These are phyloP conservation scores for Liolophura sinensis DNA, from an alignment of 1,140 invertebrate genomes.

Conservation along the genomic window DNA sequence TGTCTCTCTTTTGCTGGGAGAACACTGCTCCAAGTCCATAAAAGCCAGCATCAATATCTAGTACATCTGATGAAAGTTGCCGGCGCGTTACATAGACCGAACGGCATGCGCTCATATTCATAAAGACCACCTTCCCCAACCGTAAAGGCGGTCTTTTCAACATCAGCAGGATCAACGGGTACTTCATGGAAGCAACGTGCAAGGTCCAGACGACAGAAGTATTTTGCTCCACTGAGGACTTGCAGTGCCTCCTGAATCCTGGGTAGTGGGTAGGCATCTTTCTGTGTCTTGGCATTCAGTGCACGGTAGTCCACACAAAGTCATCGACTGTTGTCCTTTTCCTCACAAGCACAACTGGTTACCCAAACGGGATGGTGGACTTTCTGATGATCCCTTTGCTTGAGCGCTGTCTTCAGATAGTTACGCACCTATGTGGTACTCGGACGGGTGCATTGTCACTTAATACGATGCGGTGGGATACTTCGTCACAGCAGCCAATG, in stretches of 20 bases:
- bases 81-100: neutral
- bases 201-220: slow-evolving; percentile 58
- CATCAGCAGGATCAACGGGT: slow-evolving; percentile 36
- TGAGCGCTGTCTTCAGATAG: too few species aligned
- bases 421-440: too few species aligned
- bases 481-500: too few species aligned
- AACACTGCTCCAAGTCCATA: too few species aligned
- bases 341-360: too few species aligned
- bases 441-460: too few species aligned
- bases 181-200: slow-evolving; percentile 45
- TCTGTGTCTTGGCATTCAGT: slow-evolving; percentile 54
- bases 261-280: slow-evolving; percentile 62
- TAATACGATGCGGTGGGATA: too few species aligned
- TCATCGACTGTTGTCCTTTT: slow-evolving; percentile 26
- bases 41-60: too few species aligned
- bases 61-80: too few species aligned
- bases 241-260: slow-evolving; percentile 58
- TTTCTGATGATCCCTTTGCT: too few species aligned
- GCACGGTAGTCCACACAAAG: slow-evolving; percentile 57
- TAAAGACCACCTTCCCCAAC: neutral
- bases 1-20: too few species aligned
- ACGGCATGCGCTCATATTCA: neutral
- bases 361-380: too few species aligned
- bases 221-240: slow-evolving; percentile 41
- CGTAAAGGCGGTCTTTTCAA: slow-evolving; percentile 39